A percentile compares a stretch with the other conserved stretches of the same genome.
phyloP scores from a whole-genome alignment of 2,113 vertebrate species.

The Rhabdomys dilectus region DNA sequence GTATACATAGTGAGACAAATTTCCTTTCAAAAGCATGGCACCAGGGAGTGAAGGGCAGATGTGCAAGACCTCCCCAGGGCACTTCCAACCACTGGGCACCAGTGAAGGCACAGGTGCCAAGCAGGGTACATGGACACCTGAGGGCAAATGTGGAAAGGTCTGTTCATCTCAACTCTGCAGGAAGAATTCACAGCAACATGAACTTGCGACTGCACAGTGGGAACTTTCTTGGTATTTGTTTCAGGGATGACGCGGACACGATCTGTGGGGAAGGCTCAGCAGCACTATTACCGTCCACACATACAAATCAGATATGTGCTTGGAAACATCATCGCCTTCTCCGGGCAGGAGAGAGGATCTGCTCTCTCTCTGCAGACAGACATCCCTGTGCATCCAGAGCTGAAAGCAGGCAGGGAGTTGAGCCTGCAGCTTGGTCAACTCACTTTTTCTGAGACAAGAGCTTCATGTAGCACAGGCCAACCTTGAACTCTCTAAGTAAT shows the following conservation, averaged over 20 bases:
- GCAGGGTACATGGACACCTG: background rate
- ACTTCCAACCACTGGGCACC: background rate
- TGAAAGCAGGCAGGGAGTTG: background rate
- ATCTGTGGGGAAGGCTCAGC: slow-evolving; percentile 74
- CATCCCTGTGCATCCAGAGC: no score
- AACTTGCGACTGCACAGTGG: background rate
- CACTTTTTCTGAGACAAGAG: background rate
- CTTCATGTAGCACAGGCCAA: background rate
- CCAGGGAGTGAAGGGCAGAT: background rate
- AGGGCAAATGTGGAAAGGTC: background rate
- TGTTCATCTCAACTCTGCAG: background rate
- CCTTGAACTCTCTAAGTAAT: background rate
- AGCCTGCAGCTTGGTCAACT: background rate
- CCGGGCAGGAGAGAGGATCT: background rate
- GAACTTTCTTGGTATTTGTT: background rate
- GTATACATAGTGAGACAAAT: background rate
- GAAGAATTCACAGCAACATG: background rate
- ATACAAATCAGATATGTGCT: slow-evolving; percentile 66
- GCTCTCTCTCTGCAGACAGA: background rate
- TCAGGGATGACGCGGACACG: background rate
- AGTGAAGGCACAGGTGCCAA: background rate
- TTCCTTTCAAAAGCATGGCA: background rate
- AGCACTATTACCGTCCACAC: slow-evolving; percentile 50
- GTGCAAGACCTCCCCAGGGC: background rate
- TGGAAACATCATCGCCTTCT: slow-evolving; percentile 75